Percentiles rank a stretch among this genome's conserved stretches.
Evolutionary conservation across 2,888 invertebrate species (phyloP).

Genomic region (Chymomyza caudatula): DNA sequence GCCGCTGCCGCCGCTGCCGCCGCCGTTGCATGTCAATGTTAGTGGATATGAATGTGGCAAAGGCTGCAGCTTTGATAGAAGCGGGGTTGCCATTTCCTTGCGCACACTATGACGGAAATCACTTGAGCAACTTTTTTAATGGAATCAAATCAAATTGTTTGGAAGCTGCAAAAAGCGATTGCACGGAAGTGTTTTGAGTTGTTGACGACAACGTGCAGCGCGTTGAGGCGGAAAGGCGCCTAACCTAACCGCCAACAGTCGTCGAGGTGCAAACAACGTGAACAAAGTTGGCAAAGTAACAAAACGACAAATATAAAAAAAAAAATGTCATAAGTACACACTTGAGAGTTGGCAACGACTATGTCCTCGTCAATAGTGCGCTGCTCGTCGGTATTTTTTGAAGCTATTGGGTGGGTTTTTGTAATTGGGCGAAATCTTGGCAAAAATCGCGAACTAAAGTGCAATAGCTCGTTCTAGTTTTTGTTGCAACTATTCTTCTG

Average conservation of each 20-base stretch:
- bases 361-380: constrained; percentile 55
- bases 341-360: constrained; percentile 50
- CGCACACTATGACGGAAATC: constrained; percentile 48
- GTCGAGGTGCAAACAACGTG: constrained; percentile 62
- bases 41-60: constrained; percentile 16
- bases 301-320: constrained; percentile 37
- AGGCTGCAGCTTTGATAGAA: constrained; percentile 28
- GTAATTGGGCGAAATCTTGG: constrained; percentile 54
- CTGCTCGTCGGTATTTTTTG: constrained; percentile 36
- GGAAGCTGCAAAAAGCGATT: constrained; percentile 74
- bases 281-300: constrained; percentile 59
- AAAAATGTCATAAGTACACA: constrained; percentile 58
- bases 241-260: not conserved
- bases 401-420: constrained; percentile 26
- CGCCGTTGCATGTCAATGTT: constrained; percentile 2
- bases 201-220: constrained; percentile 60
- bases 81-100: constrained; percentile 13
- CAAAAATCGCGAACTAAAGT: constrained; percentile 31
- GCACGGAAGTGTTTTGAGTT: constrained; percentile 73
- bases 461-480: constrained; percentile 31
- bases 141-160: constrained; percentile 72
- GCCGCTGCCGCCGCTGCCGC: too few relatives aligned
- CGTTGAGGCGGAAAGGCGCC: constrained; percentile 5
- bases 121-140: constrained; percentile 72
- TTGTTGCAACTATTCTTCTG: not conserved